A percentile compares a stretch with the other conserved stretches of the same genome.
Evolutionary conservation across 2,797 vertebrate genomes (phyloP).

Genomic region (Myotis daubentonii): DNA sequence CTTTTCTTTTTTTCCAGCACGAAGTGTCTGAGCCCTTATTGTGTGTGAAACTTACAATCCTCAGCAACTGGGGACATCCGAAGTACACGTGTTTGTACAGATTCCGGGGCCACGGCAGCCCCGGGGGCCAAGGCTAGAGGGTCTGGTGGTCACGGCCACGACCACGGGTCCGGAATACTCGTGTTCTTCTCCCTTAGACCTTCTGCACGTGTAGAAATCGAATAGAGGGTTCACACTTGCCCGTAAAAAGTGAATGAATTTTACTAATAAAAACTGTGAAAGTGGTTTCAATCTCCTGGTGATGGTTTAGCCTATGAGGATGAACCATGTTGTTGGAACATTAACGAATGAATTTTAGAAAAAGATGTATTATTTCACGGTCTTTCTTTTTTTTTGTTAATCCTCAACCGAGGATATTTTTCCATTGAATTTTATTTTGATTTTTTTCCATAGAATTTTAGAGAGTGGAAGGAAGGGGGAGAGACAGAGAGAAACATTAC

Average conservation of each 20-base stretch:
- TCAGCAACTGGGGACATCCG: conserved; percentile 89
- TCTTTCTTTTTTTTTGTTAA: neutral
- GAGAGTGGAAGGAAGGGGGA: too few relatives aligned
- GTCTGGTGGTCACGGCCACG: neutral
- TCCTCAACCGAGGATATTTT: too few relatives aligned
- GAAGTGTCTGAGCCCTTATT: conserved; percentile 69
- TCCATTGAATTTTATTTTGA: too few relatives aligned
- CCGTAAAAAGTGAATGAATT: conserved; percentile 38
- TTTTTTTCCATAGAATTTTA: too few relatives aligned
- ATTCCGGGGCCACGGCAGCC: conserved; percentile 88
- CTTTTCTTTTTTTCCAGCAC: conserved; percentile 83
- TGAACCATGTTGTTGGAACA: neutral
- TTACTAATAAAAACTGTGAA: conserved; percentile 63
- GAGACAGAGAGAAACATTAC: too few relatives aligned
- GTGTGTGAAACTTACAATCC: conserved; percentile 87
- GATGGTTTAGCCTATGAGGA: neutral
- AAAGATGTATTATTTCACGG: neutral
- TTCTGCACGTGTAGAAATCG: neutral
- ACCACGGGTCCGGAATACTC: neutral
- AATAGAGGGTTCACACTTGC: neutral
- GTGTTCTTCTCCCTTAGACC: neutral
- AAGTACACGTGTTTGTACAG: conserved; percentile 90
- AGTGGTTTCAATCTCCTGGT: neutral
- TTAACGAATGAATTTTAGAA: neutral
- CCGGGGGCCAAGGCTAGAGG: conserved; percentile 29